These are phyloP conservation scores for Drosophila quinaria DNA, from an alignment of 2,888 invertebrate genomes.

Conservation along the genomic window DNA sequence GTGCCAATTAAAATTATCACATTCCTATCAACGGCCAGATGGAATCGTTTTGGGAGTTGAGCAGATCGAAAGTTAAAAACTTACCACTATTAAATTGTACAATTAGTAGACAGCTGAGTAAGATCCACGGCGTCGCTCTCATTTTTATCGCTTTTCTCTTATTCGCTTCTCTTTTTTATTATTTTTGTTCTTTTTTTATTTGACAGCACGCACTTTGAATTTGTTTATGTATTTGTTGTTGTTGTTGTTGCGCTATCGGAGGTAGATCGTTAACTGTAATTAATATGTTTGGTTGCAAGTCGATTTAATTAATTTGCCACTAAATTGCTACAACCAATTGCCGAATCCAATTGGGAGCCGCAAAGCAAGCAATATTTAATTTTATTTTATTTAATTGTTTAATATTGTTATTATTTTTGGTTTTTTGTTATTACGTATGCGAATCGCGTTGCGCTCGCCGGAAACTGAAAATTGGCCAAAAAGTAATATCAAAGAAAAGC, in stretches of 20 bases:
- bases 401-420: neutral
- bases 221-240: constrained; percentile 31
- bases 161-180: constrained; percentile 1
- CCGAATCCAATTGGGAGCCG: constrained; percentile 51
- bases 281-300: constrained; percentile 64
- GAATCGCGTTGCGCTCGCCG: constrained; percentile 42
- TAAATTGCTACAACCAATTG: constrained; percentile 50
- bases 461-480: constrained; percentile 60
- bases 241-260: constrained; percentile 51
- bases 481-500: constrained; percentile 57
- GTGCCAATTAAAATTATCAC: constrained; percentile 37
- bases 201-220: constrained; percentile 45
- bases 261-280: constrained; percentile 79
- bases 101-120: constrained; percentile 65
- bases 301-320: constrained; percentile 66
- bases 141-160: constrained; percentile 47
- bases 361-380: constrained; percentile 29
- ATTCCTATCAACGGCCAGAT: constrained; percentile 11
- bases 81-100: constrained; percentile 65
- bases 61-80: constrained; percentile 23
- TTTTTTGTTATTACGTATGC: constrained; percentile 38
- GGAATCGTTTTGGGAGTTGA: constrained; percentile 3
- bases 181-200: constrained; percentile 23
- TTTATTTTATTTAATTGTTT: neutral
- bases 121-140: constrained; percentile 56